Evolutionary conservation across 2,888 invertebrate species (phyloP).

Genomic region (Pristionchus maxplancki): DNA sequence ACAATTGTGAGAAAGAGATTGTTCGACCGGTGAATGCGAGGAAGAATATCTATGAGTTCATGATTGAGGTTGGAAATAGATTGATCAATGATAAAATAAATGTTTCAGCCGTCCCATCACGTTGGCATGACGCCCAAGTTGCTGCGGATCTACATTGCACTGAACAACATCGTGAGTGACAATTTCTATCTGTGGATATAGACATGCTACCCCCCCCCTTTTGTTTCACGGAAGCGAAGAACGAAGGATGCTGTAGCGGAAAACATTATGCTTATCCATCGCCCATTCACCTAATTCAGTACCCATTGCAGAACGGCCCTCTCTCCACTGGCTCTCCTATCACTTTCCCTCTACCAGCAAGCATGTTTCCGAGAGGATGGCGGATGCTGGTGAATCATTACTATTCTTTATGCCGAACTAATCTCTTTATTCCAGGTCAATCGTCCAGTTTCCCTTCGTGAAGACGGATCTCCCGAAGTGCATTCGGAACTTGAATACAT

Average conservation of each 20-base stretch:
- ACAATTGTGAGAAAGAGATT: neutral
- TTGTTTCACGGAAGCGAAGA: too few species aligned
- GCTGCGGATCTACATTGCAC: neutral
- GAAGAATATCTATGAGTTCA: neutral
- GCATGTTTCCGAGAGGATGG: neutral
- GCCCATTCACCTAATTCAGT: neutral
- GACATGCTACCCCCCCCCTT: too few species aligned
- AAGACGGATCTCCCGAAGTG: neutral
- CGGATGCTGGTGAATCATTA: neutral
- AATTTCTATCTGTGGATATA: too few species aligned
- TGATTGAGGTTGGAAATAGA: neutral
- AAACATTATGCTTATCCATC: too few species aligned
- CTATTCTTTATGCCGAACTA: neutral
- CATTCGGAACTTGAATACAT: neutral
- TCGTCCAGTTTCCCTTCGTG: neutral
- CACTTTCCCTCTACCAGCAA: neutral
- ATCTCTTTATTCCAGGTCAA: neutral
- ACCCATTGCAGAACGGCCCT: too few species aligned
- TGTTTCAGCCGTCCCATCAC: neutral
- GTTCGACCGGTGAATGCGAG: neutral
- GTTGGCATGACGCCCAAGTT: neutral
- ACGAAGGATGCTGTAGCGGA: too few species aligned
- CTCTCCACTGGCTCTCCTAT: too few species aligned
- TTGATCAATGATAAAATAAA: too few species aligned
- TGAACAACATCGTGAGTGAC: neutral